These are phyloP conservation scores for Aporophyla nigra DNA, from an alignment of 2,888 invertebrate genomes.

Conservation along the genomic window DNA sequence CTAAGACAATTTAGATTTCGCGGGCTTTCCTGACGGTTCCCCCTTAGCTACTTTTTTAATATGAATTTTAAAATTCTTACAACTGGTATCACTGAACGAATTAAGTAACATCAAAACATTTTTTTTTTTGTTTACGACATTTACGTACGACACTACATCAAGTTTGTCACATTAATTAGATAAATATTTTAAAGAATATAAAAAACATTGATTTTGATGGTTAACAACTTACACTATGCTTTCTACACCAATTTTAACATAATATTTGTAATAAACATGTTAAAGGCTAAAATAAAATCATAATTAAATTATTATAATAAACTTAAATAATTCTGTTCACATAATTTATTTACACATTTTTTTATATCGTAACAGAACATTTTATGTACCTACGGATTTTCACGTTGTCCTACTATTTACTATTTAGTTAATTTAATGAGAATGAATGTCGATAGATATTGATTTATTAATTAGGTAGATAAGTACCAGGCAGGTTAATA, in stretches of 20 bases:
- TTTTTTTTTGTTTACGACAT: background rate
- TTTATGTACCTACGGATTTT: no score
- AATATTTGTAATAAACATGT: background rate
- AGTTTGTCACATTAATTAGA: background rate
- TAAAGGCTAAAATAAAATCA: background rate
- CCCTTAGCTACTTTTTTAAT: no score
- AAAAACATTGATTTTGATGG: background rate
- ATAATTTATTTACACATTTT: no score
- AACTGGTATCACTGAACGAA: background rate
- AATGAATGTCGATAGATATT: no score
- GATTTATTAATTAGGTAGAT: no score
- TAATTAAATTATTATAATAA: no score
- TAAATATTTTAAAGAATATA: background rate
- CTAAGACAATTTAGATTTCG: no score
- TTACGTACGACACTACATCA: background rate
- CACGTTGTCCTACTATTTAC: no score
- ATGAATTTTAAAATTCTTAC: background rate
- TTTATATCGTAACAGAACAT: no score
- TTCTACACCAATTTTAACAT: background rate
- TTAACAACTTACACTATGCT: background rate
- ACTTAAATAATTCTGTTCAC: no score
- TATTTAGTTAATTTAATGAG: no score
- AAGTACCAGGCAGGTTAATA: background rate
- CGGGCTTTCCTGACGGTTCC: no score
- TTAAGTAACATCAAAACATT: background rate